Percentiles rank a stretch among this genome's conserved stretches.
phyloP scores from a whole-genome alignment of 2,888 invertebrate genomes.

The Drosophila gaucha region DNA sequence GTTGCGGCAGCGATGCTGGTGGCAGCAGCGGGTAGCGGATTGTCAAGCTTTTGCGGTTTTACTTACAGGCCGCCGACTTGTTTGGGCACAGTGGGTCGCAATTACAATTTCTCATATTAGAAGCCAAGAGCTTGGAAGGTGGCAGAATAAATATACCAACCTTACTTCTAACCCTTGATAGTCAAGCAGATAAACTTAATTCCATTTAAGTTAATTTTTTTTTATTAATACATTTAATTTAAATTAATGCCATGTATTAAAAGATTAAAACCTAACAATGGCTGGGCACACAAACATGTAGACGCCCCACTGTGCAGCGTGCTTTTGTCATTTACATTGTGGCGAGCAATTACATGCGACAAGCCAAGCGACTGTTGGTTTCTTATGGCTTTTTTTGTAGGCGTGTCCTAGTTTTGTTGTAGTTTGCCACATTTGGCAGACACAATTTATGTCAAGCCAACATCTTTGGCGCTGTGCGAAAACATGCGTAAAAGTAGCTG shows the following conservation, averaged over 20 bases:
- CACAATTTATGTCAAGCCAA: slow-evolving; percentile 76
- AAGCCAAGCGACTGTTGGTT: slow-evolving; percentile 65
- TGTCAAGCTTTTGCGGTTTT: slow-evolving; percentile 77
- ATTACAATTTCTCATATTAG: background rate
- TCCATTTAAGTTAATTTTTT: too few relatives aligned
- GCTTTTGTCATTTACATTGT: slow-evolving; percentile 77
- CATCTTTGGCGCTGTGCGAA: slow-evolving; percentile 73
- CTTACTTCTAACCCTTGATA: too few relatives aligned
- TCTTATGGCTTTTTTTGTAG: slow-evolving; percentile 70
- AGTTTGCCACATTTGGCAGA: slow-evolving; percentile 77
- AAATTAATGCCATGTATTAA: too few relatives aligned
- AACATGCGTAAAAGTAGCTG: slow-evolving; percentile 78
- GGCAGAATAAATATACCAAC: too few relatives aligned
- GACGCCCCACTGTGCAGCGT: slow-evolving; percentile 57
- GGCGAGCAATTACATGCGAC: slow-evolving; percentile 76
- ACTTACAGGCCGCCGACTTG: slow-evolving; percentile 70
- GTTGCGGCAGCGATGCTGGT: background rate
- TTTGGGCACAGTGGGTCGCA: slow-evolving; percentile 55
- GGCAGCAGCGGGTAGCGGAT: slow-evolving; percentile 13
- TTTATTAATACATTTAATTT: background rate
- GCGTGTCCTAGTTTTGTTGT: slow-evolving; percentile 73
- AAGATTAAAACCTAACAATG: background rate
- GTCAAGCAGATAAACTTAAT: too few relatives aligned
- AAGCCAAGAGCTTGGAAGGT: background rate
- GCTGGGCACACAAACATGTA: background rate